Base-by-base conservation (phyloP, 2,888 invertebrate species). In the Horisme vitalbata region DNA sequence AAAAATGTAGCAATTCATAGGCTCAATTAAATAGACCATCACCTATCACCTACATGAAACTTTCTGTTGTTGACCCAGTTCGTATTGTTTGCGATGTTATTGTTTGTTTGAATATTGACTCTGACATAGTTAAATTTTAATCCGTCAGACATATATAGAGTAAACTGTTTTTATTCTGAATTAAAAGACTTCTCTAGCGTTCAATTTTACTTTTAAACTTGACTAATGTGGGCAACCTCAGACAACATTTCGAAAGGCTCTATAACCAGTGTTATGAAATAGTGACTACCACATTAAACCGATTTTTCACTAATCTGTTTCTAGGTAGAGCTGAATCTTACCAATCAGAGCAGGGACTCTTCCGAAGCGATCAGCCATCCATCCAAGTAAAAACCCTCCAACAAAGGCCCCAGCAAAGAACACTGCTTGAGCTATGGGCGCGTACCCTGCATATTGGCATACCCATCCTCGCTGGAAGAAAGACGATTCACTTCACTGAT, bases 341-440 rank as follows among this genome's bases (percentile, higher is more conserved):
- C 88, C 83, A 63, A 91, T 68, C 55, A 88, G 71, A 43, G 87
- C 88, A 11, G 88, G 88, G 45, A 89, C 75, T 48, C 88, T 70
- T 18, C 88, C 88, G 52, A 72, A 87, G 43, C 67, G 68, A 58
- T 89, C 88, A 0, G 87, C 87, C 43, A 84, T 63, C 83, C 85
- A 85, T 4, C 87, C 88, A 41, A 89, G 81, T 46, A 84, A 67
- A 2, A 87, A 46, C 1, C 88, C 88, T 0, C 88, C 88, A 3
- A 75, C 62, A 24, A 85, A 71, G 0, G 88, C 79, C 0, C 88
- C 88, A 0, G 69, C 75, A 57, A 89, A 88, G 65, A 84, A 87
- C 11, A 86, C 59, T 0, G 86, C 71, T 46, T 87, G 87, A 0
- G 87, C 83, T 13, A 73, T 58, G 0, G 88, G 86, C 0, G 68